phyloP scores from a whole-genome alignment of 2,113 vertebrate species.

The Odontophorus gujanensis region DNA sequence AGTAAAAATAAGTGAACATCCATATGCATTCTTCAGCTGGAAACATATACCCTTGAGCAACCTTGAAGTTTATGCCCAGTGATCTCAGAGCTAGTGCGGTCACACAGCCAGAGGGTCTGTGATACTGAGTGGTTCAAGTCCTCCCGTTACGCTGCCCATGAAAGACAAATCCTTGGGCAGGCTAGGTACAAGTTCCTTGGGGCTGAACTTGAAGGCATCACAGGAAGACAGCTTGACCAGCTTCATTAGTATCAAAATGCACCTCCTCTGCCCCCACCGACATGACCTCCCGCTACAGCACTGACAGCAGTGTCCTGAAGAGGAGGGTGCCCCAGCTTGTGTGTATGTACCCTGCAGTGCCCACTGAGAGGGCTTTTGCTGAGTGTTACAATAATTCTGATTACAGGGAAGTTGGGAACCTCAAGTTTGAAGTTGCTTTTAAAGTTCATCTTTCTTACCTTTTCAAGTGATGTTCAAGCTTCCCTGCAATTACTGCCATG shows the following conservation, averaged over 20 bases:
- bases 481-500: neutral
- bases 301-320: neutral
- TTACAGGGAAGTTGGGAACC: neutral
- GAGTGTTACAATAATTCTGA: neutral
- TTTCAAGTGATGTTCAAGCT: neutral
- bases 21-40: neutral
- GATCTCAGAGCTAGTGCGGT: neutral
- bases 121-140: neutral
- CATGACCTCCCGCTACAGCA: neutral
- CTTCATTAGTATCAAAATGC: slow-evolving; percentile 40
- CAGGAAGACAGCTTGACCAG: slow-evolving; percentile 43
- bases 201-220: slow-evolving; percentile 11
- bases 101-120: neutral
- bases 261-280: neutral
- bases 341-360: neutral
- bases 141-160: neutral
- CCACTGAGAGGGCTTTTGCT: neutral
- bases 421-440: neutral
- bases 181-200: neutral
- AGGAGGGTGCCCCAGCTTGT: neutral
- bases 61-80: neutral
- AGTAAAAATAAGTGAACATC: neutral
- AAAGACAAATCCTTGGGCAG: slow-evolving; percentile 30
- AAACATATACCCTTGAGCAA: neutral
- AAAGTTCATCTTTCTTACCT: neutral